These are phyloP conservation scores for Nothocercus nigrocapillus DNA, from an alignment of 2,113 vertebrate genomes.

Conservation along the genomic window DNA sequence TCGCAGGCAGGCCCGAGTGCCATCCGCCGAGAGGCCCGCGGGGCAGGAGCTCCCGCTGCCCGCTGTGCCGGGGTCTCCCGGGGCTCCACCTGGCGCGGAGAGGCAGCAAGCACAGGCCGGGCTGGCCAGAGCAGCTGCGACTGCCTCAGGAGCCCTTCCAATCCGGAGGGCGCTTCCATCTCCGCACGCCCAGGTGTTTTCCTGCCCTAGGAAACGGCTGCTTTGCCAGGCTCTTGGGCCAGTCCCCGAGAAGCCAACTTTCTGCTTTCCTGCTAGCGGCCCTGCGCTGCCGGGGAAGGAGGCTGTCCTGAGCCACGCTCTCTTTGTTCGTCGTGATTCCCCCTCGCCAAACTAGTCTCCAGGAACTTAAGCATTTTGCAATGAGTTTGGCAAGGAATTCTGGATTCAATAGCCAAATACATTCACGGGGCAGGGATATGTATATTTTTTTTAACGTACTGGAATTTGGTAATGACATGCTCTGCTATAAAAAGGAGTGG, in stretches of 20 bases:
- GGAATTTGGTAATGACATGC: conserved; percentile 54
- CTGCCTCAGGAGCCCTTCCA: neutral
- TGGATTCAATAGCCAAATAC: conserved; percentile 30
- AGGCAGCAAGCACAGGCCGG: neutral
- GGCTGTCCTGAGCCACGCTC: neutral
- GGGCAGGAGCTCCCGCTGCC: no score
- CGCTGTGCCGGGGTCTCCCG: neutral
- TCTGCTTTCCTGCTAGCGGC: fast-evolving
- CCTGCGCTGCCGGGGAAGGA: fast-evolving
- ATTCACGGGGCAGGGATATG: neutral
- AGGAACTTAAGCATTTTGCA: conserved; percentile 40
- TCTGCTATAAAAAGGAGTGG: conserved; percentile 63
- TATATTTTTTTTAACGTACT: neutral
- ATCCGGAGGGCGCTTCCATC: neutral
- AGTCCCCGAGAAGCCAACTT: fast-evolving
- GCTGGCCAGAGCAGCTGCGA: neutral
- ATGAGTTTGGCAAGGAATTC: neutral
- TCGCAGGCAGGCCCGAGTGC: neutral
- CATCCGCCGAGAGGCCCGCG: neutral
- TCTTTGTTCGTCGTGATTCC: neutral
- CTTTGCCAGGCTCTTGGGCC: neutral
- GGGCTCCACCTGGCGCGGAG: neutral
- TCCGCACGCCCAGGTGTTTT: neutral
- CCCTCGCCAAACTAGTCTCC: neutral
- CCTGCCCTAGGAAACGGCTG: neutral